These are phyloP conservation scores for Dicerorhinus sumatrensis DNA, from an alignment of 2,113 vertebrate species.

Conservation along the genomic window DNA sequence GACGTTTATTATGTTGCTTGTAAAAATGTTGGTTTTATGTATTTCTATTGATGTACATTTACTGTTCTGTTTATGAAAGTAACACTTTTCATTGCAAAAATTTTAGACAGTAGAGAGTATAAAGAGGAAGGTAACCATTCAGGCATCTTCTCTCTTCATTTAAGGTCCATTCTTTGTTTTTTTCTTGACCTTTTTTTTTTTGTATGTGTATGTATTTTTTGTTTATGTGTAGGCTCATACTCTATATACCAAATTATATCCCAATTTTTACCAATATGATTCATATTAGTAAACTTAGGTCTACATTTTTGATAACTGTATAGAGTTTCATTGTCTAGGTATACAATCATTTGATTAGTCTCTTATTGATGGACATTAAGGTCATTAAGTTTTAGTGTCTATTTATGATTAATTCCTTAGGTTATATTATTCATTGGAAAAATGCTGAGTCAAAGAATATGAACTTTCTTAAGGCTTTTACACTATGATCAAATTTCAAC, in stretches of 20 bases:
- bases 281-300: slow-evolving; percentile 19
- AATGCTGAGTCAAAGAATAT: slow-evolving; percentile 8
- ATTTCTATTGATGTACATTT: slow-evolving; percentile 6
- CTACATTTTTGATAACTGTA: slow-evolving; percentile 16
- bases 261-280: background rate
- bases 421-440: background rate
- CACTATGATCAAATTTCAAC: background rate
- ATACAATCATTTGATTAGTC: background rate
- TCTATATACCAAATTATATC: background rate
- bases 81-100: background rate
- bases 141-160: background rate
- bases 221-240: slow-evolving; percentile 1
- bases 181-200: background rate
- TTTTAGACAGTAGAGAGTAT: background rate
- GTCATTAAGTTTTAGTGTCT: slow-evolving; percentile 20
- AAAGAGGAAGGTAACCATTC: slow-evolving; percentile 23
- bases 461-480: slow-evolving; percentile 23
- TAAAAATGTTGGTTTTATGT: background rate
- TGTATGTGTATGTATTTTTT: background rate
- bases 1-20: slow-evolving; percentile 13
- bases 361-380: background rate
- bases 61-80: slow-evolving; percentile 20
- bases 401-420: slow-evolving; percentile 21
- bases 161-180: background rate
- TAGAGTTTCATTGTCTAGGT: background rate